Evolutionary conservation across 2,888 invertebrate species (phyloP).

Genomic region (Monochamus alternatus): DNA sequence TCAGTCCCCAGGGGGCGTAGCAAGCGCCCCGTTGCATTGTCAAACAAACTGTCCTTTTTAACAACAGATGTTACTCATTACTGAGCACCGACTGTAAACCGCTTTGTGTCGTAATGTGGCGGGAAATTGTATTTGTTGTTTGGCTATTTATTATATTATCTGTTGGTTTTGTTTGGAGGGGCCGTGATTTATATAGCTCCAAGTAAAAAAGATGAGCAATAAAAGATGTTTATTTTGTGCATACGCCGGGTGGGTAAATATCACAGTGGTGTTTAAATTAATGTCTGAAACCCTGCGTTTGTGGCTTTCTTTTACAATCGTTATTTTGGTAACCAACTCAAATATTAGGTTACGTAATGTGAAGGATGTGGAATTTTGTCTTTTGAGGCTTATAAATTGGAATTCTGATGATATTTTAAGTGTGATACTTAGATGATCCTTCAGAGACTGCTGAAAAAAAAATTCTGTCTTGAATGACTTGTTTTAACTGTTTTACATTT

Average conservation of each 20-base stretch:
- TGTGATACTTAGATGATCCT: no score
- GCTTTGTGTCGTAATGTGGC: conserved; percentile 69
- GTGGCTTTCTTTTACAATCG: conserved; percentile 10
- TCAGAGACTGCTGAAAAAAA: no score
- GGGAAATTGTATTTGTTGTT: conserved; percentile 70
- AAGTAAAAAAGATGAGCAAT: conserved; percentile 55
- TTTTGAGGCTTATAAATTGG: background rate
- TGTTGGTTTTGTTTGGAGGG: conserved; percentile 65
- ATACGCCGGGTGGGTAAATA: conserved; percentile 55
- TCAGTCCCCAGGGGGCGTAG: conserved; percentile 28
- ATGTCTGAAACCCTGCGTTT: conserved; percentile 9
- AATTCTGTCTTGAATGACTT: no score
- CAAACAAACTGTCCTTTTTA: conserved; percentile 67
- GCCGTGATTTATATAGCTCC: conserved; percentile 61
- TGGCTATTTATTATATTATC: conserved; percentile 69
- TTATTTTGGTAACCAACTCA: conserved; percentile 13
- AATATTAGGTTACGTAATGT: background rate
- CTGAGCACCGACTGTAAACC: conserved; percentile 61
- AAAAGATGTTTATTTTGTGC: conserved; percentile 59
- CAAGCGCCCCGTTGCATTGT: conserved; percentile 45
- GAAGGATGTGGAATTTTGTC: background rate
- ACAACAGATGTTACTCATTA: conserved; percentile 70
- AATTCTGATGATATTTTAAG: background rate
- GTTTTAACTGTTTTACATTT: no score
- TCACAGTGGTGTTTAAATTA: conserved; percentile 31